phyloP scores from a whole-genome alignment of 2,113 vertebrate species.

The Phrynosoma blainvillii region DNA sequence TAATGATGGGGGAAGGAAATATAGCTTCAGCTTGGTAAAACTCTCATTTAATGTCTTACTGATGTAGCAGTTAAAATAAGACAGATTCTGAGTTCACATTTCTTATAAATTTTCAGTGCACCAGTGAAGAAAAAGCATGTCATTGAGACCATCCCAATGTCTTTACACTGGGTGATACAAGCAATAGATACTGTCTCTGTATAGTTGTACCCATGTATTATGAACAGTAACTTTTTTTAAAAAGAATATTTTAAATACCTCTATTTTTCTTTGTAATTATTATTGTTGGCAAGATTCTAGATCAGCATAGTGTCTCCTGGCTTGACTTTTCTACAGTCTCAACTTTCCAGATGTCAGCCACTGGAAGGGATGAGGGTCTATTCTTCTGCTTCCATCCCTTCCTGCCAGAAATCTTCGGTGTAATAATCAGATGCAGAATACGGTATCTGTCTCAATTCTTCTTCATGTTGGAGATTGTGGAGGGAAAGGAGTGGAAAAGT shows the following conservation, averaged over 20 bases:
- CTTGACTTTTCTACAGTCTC: too few relatives aligned
- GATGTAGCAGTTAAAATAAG: not conserved
- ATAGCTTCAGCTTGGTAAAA: not conserved
- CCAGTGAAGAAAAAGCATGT: not conserved
- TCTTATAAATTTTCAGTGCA: not conserved
- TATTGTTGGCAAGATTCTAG: too few relatives aligned
- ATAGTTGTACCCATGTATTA: not conserved
- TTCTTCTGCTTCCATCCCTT: too few relatives aligned
- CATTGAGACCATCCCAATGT: not conserved
- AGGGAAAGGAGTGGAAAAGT: too few relatives aligned
- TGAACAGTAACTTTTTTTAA: not conserved
- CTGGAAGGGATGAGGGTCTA: too few relatives aligned
- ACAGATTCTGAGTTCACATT: not conserved
- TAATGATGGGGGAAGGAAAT: not conserved
- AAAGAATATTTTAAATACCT: not conserved
- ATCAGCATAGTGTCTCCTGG: too few relatives aligned
- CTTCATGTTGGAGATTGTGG: too few relatives aligned
- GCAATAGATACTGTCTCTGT: not conserved
- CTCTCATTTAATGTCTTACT: not conserved
- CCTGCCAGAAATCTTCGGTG: too few relatives aligned
- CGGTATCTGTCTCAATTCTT: too few relatives aligned
- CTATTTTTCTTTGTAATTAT: too few relatives aligned
- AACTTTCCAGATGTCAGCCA: too few relatives aligned
- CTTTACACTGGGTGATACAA: not conserved
- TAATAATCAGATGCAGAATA: too few relatives aligned